Base-by-base conservation (phyloP, 1,140 invertebrate species). In the Copidosoma floridanum region DNA sequence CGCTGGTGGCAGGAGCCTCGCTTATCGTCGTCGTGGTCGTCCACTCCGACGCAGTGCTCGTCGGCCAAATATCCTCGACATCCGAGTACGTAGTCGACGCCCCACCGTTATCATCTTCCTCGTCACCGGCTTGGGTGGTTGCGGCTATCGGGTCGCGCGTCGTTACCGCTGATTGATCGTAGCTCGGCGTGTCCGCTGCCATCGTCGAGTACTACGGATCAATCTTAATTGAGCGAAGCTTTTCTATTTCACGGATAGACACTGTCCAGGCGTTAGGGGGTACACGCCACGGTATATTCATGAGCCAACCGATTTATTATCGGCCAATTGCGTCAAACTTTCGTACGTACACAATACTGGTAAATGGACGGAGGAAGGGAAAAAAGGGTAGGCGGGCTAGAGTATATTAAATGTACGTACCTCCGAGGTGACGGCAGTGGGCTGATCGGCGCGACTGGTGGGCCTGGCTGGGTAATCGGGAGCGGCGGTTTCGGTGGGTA, bases 401-500 rank as follows among this genome's bases (percentile, higher is more conserved):
- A 21, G 7, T 37, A 6, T 26, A 35, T 37, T 21, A 24, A 35
- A 27, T 11, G 32, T 11, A 21, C 32, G 48, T 21, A 70, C 66
- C 61, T 68, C 61, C 8, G 62, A 63, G 47, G 59, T 65, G 14
- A 65, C 51, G 27, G 51, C 43, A 20, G 61, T 63, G 20, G 61
- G 52, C 26, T 65, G 61, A 35, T 68, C 64, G 29, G 55, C 46
- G n/a, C 68, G 57, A 51, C 66, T 57, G 41, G 69, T 68, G 35
- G 67, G 75, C 29, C 69, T 68, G 62, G 69, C 74, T 46, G 64
- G 61, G 63, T 73, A 72, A 61, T 75, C 69, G n/a, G n/a, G n/a
- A n/a, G n/a, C n/a, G 46, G 68, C 69, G 23, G 65, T 73, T 54
- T 77, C 75, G 26, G 69, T 68, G 37, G 73, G 69, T 43, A 79